Percentiles rank a stretch among this genome's conserved stretches.
phyloP scores from a whole-genome alignment of 2,113 vertebrate genomes.

The Pachyramphus minor region DNA sequence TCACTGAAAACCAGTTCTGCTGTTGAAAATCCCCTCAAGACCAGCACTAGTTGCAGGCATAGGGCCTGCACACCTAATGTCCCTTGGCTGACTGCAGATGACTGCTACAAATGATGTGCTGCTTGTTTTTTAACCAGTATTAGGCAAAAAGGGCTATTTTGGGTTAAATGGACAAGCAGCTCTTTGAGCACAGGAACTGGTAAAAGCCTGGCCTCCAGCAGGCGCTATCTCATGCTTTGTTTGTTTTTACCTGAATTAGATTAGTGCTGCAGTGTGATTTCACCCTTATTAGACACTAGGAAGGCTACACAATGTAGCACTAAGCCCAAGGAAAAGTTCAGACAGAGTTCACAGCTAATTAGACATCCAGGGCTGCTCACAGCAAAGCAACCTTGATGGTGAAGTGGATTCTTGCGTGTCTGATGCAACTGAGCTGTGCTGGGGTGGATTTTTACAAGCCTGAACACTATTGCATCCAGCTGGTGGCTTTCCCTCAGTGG shows the following conservation, averaged over 20 bases:
- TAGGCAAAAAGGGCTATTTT: neutral
- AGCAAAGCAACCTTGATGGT: neutral
- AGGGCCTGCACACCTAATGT: neutral
- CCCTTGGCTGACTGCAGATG: neutral
- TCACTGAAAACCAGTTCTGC: neutral
- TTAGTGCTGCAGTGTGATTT: neutral
- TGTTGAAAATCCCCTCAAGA: neutral
- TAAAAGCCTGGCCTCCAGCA: neutral
- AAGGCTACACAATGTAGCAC: neutral
- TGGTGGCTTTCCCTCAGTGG: neutral
- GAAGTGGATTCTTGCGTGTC: neutral
- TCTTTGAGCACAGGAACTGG: neutral
- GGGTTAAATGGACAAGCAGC: neutral
- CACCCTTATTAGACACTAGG: neutral
- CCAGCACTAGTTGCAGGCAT: rapidly evolving
- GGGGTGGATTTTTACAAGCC: neutral
- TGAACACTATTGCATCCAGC: neutral
- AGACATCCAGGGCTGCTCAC: neutral
- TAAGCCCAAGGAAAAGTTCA: conserved; percentile 24
- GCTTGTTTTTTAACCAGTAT: neutral
- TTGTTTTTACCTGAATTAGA: conserved; percentile 38
- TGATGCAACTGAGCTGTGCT: rapidly evolving
- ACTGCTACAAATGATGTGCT: neutral
- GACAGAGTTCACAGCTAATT: conserved; percentile 37
- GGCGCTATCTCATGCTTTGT: neutral